Conservation (phyloP, 2,797 vertebrate species). For the Leucoraja ocellata region DNA sequence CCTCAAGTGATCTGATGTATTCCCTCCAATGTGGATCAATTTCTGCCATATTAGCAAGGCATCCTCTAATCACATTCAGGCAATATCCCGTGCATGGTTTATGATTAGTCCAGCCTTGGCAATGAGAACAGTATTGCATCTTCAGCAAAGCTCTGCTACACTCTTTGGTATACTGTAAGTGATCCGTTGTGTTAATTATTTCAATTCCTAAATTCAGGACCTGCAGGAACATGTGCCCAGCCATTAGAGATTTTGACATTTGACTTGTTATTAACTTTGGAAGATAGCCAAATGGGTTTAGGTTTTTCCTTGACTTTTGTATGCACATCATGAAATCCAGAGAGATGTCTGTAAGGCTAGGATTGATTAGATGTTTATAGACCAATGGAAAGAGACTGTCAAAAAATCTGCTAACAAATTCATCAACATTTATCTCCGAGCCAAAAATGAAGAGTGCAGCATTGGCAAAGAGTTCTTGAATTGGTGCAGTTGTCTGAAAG, state of each 20-base stretch:
- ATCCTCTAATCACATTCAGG: constrained; percentile 74
- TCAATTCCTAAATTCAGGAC: constrained; percentile 78
- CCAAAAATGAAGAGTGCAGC: constrained; percentile 75
- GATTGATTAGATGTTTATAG: constrained; percentile 67
- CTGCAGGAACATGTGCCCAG: constrained; percentile 69
- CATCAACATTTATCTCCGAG: constrained; percentile 62
- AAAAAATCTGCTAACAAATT: constrained; percentile 71
- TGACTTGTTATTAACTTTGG: constrained; percentile 59
- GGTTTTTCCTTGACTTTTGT: constrained; percentile 49
- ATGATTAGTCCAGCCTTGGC: constrained; percentile 67
- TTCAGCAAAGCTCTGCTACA: constrained; percentile 69
- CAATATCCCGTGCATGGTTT: constrained; percentile 85
- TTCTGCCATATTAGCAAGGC: constrained; percentile 74
- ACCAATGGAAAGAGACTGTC: constrained; percentile 73
- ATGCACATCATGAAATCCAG: constrained; percentile 66
- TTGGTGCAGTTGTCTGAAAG: constrained; percentile 47
- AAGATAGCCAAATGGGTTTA: constrained; percentile 61
- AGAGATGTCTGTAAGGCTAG: constrained; percentile 54
- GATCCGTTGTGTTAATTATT: constrained; percentile 82
- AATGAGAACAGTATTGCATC: constrained; percentile 78
- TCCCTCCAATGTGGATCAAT: constrained; percentile 72
- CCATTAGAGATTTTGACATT: constrained; percentile 60
- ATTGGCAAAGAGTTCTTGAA: constrained; percentile 75
- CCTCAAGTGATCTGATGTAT: constrained; percentile 71
- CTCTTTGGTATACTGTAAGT: constrained; percentile 69